phyloP scores from a whole-genome alignment of 2,113 vertebrate species.

The Polypterus senegalus region DNA sequence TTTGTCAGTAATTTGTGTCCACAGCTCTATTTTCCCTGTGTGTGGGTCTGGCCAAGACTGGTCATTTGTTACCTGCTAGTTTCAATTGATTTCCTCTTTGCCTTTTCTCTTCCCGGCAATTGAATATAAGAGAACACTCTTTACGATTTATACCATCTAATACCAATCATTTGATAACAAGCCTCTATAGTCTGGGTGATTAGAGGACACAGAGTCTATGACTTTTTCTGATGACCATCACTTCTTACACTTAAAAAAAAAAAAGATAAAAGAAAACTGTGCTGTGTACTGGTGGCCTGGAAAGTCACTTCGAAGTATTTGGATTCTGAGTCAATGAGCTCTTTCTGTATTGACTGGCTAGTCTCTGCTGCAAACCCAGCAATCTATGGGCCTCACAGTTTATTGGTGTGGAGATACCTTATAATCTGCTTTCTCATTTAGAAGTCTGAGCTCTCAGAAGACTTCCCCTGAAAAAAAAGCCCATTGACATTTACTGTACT shows the following conservation, averaged over 20 bases:
- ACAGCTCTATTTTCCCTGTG: slow-evolving; percentile 41
- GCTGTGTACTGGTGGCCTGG: not conserved
- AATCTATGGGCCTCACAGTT: too few species aligned
- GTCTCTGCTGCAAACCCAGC: too few species aligned
- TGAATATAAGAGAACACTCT: slow-evolving; percentile 41
- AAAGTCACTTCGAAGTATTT: not conserved
- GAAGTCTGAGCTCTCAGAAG: too few species aligned
- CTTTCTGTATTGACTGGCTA: too few species aligned
- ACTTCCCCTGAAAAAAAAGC: too few species aligned
- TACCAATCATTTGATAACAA: slow-evolving; percentile 69
- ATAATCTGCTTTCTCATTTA: too few species aligned
- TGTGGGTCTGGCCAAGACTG: slow-evolving; percentile 49
- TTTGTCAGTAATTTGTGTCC: slow-evolving; percentile 38
- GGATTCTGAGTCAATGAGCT: not conserved
- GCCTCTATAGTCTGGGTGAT: slow-evolving; percentile 58
- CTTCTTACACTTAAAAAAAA: not conserved
- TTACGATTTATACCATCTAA: slow-evolving; percentile 57
- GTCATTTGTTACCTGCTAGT: slow-evolving; percentile 64
- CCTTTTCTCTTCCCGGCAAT: slow-evolving; percentile 40
- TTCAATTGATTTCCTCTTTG: slow-evolving; percentile 65
- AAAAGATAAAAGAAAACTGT: not conserved
- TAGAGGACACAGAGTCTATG: slow-evolving; percentile 27
- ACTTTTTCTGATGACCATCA: not conserved
- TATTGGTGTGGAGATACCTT: too few species aligned
- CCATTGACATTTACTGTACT: too few species aligned